Percentiles rank a stretch among this genome's conserved stretches.
Evolutionary conservation across 92 coral and sea anemone species (phyloP).

Genomic region (Siderastrea siderea): DNA sequence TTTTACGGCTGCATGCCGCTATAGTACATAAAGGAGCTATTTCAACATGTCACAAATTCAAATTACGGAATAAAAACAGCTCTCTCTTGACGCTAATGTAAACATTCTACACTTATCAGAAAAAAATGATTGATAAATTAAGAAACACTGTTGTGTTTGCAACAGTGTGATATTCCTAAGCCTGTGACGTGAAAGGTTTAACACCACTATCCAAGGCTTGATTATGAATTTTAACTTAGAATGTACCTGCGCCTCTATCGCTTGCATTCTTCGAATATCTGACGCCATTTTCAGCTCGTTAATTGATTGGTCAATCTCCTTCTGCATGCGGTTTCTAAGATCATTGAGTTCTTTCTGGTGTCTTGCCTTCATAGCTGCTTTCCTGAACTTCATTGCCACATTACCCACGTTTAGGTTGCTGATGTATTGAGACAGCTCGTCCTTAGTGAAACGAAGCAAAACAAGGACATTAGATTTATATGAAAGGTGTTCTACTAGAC

Average conservation of each 20-base stretch:
- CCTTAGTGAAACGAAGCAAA: slow-evolving; percentile 52
- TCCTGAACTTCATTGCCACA: slow-evolving; percentile 81
- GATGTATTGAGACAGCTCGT: slow-evolving; percentile 74
- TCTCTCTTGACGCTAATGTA: too few relatives aligned
- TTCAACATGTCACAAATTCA: too few relatives aligned
- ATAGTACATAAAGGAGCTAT: too few relatives aligned
- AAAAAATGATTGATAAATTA: too few relatives aligned
- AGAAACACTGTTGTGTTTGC: too few relatives aligned
- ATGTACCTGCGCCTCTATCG: slow-evolving; percentile 86
- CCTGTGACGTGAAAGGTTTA: too few relatives aligned
- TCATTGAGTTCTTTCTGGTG: slow-evolving; percentile 83
- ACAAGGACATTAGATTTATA: background rate
- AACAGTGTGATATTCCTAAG: too few relatives aligned
- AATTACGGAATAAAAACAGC: too few relatives aligned
- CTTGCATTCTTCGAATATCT: slow-evolving; percentile 84
- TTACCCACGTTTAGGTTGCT: slow-evolving; percentile 57
- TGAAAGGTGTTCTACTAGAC: background rate
- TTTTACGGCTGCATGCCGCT: background rate
- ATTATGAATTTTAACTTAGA: background rate
- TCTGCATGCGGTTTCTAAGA: slow-evolving; percentile 79
- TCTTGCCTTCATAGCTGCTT: slow-evolving; percentile 92
- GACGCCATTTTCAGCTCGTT: slow-evolving; percentile 84
- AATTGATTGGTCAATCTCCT: slow-evolving; percentile 93
- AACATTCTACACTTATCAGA: too few relatives aligned
- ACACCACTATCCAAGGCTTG: too few relatives aligned